Base-by-base conservation (phyloP, 2,797 vertebrate species). In the Silurus aristotelis region DNA sequence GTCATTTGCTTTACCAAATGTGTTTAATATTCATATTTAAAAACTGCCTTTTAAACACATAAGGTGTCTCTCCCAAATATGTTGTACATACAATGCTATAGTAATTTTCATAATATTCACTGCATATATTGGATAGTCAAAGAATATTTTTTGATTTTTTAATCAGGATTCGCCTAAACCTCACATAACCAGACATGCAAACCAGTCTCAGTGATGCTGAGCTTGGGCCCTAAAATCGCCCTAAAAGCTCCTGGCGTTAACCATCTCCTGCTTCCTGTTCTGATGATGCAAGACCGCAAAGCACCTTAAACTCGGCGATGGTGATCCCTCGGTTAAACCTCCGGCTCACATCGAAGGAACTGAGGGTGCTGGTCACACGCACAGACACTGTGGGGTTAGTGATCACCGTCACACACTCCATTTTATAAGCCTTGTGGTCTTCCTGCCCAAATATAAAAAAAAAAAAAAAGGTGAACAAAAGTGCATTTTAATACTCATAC, bases 281-380 rank as follows among this genome's bases (percentile, higher is more conserved):
- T 80, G 17, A 71, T 61, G 9, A 17, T 9, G 1, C 52, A 52
- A 9, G 0, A 52, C n/a, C 64, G 48, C 56, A 1, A 25, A 63
- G 43, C 91, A 98, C 97, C 96, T 98, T 98, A 27, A 98, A 93
- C 79, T 97, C 96, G 8, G 95, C 96, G 79, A 98, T 89, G 20
- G 93, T 96, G 70, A 97, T 93, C 55, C 96, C 95, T 82, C 96
- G 94, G 77, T 94, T 94, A 91, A 97, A 97, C 22, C 94, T 95
- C 86, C 95, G 94, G 71, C 92, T 92, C 8, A 89, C 89, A 77
- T 96, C 95, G 81, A 96, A 97, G 43, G 93, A 92, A 86, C 93
- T 95, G 48, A 96, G 87, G 85, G 94, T 94, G 92, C 94, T 97
- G 20, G 96, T 97, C 55, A 98, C 68, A 70, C 95, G 94, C 77